Base-by-base conservation (phyloP, 2,888 invertebrate genomes). In the Epirrhoe alternata region DNA sequence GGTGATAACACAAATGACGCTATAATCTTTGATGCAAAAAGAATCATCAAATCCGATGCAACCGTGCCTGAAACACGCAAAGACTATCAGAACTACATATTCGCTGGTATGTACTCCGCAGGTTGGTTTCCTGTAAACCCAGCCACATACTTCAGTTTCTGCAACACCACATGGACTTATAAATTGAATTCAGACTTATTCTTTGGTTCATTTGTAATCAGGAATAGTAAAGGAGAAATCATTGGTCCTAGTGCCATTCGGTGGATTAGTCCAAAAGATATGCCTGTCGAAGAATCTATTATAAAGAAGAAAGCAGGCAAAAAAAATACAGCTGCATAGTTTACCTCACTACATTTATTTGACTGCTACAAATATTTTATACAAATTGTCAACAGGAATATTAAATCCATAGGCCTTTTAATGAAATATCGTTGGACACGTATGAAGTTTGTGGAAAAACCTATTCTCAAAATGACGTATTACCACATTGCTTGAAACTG, bases 81-180 rank as follows among this genome's bases (percentile, higher is more conserved):
- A 0, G 66, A 73, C 0, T 71, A 80, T 31, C 89, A 89, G 55
- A 86, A 82, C 66, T 89, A 81, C 51, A 79, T 84, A 0, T 87
- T 84, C 64, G 80, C 79, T 0, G 79, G 74, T 3, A 81, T 81
- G 51, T 87, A 88, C 72, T 86, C 88, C 0, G 70, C 86, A 0
- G 81, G 81, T 8, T 77, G 85, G 49, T 86, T 84, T 63, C 84
- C 85, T 0, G 68, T 81, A 0, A 83, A 82, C 51, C 68, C 80
- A 0, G 64, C 73, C 1, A 72, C 56, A 38, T 79, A 78, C 5
- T 72, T 88, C 31, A 74, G 74, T 6, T 82, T 74, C 33, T 88
- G 87, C 53, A 87, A 87, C 60, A 84, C 86, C 80, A 86, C 87
- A 0, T 87, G 86, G 87, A 85, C 86, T 0, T 88, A 81, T 58